Evolutionary conservation across 2,797 vertebrate species (phyloP), one percentile per base, ranked within the genome.

Genomic region (Clamator glandarius): DNA sequence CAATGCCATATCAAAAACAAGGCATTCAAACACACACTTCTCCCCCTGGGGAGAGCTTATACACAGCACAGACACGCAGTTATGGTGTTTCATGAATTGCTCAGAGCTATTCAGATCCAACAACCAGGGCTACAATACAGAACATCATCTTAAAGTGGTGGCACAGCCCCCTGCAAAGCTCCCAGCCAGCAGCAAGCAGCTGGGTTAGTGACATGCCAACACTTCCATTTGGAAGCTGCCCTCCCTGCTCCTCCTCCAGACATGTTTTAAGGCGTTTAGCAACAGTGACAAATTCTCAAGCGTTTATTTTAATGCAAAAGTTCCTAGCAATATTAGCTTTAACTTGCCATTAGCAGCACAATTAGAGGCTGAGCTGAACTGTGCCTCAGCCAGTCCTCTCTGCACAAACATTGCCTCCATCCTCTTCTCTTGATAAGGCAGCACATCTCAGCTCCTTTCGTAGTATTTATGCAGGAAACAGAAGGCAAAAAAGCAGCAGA

Each of bases 11-110:
- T 90, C 80, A 79, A 89, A 48, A 95, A 92, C 90, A 63, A 92
- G 79, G 39, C 94, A 52, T 92, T 93, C 90, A 88, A 77, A 90
- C 66, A 62, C 89, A 51, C 51, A 4, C 92, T 62, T 81, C 73
- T 82, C 36, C 90, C 94, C 92, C 93, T 46, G 88, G 91, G 95
- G 95, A 95, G 88, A 73, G 88, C 92, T 95, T 86, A 75, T 1
- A 48, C 51, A 36, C 76, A 25, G 86, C 74, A 35, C 89, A 88
- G 78, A 90, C 90, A 54, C 13, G 6, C 79, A 39, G 74, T 36
- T 46, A 44, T 4, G 6, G 62, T 1, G 51, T 15, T 63, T 69
- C 79, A 20, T 11, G 83, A 20, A 44, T 79, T 7, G 77, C 86
- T 84, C 67, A 7, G 51, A 86, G 94, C 85, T 75, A 44, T 36